Percentiles rank a stretch among this genome's conserved stretches.
phyloP scores from a whole-genome alignment of 2,113 vertebrate genomes.

The Tragulus kanchil region DNA sequence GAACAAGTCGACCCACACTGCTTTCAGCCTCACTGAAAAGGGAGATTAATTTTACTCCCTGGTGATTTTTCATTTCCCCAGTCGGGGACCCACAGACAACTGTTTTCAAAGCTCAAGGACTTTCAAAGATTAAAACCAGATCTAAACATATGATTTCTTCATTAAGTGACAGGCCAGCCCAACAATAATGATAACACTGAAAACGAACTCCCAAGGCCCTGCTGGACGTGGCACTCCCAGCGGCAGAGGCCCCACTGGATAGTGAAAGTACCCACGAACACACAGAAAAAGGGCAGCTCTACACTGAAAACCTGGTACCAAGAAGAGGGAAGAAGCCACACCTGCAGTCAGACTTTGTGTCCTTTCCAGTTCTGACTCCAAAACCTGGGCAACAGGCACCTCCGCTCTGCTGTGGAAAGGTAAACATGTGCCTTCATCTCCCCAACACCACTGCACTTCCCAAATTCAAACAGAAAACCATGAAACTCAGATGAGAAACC shows the following conservation, averaged over 20 bases:
- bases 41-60: slow-evolving; percentile 20
- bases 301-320: background rate
- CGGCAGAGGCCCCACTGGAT: background rate
- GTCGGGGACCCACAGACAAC: background rate
- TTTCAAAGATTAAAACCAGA: slow-evolving; percentile 22
- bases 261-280: background rate
- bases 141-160: background rate
- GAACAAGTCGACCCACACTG: slow-evolving; percentile 24
- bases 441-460: background rate
- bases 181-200: background rate
- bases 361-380: background rate
- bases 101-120: slow-evolving; percentile 54
- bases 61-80: slow-evolving; percentile 48
- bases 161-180: background rate
- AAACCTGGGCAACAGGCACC: background rate
- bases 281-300: background rate
- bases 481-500: background rate
- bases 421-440: background rate
- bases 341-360: background rate
- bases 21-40: slow-evolving; percentile 33
- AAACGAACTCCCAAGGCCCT: background rate
- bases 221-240: background rate
- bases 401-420: background rate
- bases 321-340: background rate
- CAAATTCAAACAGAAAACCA: background rate